Percentiles rank a stretch among this genome's conserved stretches.
These are phyloP conservation scores for Varanus komodoensis DNA, from an alignment of 2,113 vertebrate genomes.

Conservation along the genomic window DNA sequence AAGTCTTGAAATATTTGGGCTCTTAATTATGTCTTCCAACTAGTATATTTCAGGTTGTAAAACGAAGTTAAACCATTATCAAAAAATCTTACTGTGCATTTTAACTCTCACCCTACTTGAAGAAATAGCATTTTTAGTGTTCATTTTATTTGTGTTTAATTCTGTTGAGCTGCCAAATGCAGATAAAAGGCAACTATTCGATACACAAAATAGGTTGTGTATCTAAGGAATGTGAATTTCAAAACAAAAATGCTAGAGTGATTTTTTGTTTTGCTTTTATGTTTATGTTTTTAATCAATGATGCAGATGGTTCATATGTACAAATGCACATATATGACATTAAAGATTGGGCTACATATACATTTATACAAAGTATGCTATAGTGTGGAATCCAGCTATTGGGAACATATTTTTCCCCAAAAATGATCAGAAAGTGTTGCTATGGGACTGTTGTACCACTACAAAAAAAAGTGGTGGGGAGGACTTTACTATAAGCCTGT, in stretches of 20 bases:
- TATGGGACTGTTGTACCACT: not conserved
- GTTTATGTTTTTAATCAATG: not conserved
- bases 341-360: not conserved
- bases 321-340: not conserved
- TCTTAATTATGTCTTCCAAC: not conserved
- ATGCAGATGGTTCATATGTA: not conserved
- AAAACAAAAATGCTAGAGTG: not conserved
- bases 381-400: not conserved
- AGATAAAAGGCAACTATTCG: not conserved
- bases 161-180: not conserved
- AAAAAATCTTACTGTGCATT: no score
- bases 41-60: not conserved
- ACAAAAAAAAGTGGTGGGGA: not conserved
- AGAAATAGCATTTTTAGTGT: not conserved
- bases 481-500: not conserved
- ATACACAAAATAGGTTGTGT: not conserved
- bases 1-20: not conserved
- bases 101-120: no score
- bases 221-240: not conserved
- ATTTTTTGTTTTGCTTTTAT: not conserved
- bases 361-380: not conserved
- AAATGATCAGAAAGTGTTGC: not conserved
- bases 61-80: not conserved
- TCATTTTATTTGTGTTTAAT: slow-evolving; percentile 22
- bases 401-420: not conserved